Base-by-base conservation (phyloP, 2,113 vertebrate species). In the Syngnathus typhle region DNA sequence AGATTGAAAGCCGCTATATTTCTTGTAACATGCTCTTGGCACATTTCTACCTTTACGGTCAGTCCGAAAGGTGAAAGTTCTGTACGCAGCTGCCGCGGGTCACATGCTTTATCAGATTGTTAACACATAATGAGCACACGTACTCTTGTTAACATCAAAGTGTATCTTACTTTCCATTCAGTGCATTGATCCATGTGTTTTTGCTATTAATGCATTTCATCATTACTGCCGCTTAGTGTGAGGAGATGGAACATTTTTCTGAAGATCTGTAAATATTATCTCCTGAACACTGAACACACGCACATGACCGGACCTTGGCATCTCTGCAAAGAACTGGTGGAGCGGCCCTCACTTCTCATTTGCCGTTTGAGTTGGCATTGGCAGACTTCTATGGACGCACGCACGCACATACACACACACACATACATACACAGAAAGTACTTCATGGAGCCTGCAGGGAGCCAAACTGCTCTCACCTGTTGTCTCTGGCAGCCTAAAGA, bases 401-500 rank as follows among this genome's bases (percentile, higher is more conserved):
- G 54, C 49, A 69, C 44, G 60, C 67, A 62, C 72, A 71, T 67
- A 68, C 60, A 65, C 61, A 62, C 72, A 64, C 51, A 66, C 72
- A 23, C 65, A 58, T 38, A 47, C 78, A 69, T 62, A 55, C 68
- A 67, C 62, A 41, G 38, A 71, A 60, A 85, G 89, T 78, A 44
- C 41, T 80, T 84, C 77, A 79, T 90, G 87, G 83, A 90, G 89
- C 78, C 88, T 88, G 85, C 83, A 79, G 87, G 84, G 85, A 88
- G 86, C 88, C 90, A 89, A 88, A 89, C 87, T 87, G 88, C 87
- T 89, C 85, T 92, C 90, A 91, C 90, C 91, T 91, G 90, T 91
- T 90, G 88, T 86, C 87, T 89, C 87, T 91, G 90, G 90, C 88
- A 90, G 87, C 82, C 87, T 71, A 71, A 32, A 76, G 70, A 85